Evolutionary conservation across 2,797 vertebrate species (phyloP), one percentile per base, ranked within the genome.

Genomic region (Peromyscus attwateri): DNA sequence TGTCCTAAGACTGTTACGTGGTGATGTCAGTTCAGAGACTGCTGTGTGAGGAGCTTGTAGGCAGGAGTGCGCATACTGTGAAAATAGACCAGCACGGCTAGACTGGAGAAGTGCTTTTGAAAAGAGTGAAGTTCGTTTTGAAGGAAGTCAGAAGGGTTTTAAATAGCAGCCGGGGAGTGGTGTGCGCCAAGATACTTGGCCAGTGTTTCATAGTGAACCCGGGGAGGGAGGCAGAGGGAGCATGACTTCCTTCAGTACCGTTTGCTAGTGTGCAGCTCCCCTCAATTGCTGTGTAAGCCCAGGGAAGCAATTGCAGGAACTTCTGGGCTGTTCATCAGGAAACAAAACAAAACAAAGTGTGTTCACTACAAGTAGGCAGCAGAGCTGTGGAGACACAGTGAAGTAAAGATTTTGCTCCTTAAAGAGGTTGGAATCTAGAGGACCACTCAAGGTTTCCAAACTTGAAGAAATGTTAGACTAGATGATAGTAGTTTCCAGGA

Each of bases 91-190:
- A 87, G 62, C 37, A 25, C 94, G 43, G 17, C 52, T 68, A 11
- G 49, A 92, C 23, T 52, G 3, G 84, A 89, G 64, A 75, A 60
- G 52, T 91, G n/a, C 6, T 92, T 49, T 87, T 87, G 79, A 60
- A 80, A 91, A 92, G 79, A 79, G 21, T 60, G 21, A n/a, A 64
- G 73, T 89, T 68, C 34, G 27, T 84, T 89, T 94, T 91, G 55
- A 89, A 95, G 64, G 62, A 68, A 82, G 75, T 75, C 71, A 89
- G 43, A 83, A 85, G 64, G 84, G 3, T 90, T 95, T 96, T 94
- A 96, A 60, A 60, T 87, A 92, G 43, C 85, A 87, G 64, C 55
- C 89, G 37, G 75, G 13, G 73, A 92, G 3, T 89, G 62, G 85
- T 95, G 68, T 46, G 90, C 80, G 95, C 96, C 60, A 68, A 73